A percentile compares a stretch with the other conserved stretches of the same genome.
Evolutionary conservation across 2,888 invertebrate species (phyloP).

Genomic region (Sesia bembeciformis): DNA sequence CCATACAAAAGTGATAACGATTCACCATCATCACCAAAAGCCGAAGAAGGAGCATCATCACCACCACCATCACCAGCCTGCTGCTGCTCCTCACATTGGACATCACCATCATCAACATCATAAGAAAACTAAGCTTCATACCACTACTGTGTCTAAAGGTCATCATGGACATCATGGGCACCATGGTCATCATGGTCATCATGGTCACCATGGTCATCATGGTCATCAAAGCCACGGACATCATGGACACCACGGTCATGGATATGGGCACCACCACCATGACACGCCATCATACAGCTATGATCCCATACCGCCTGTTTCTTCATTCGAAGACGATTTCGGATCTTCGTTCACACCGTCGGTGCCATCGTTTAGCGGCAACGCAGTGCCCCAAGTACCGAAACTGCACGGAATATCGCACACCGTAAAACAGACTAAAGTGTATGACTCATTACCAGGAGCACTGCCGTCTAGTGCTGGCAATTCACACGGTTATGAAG

Average conservation of each 20-base stretch:
- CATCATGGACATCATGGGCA: conserved; percentile 8
- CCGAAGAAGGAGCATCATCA: conserved; percentile 65
- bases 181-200: conserved; percentile 27
- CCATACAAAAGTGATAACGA: conserved; percentile 75
- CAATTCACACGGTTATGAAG: conserved; percentile 46
- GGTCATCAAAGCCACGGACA: conserved; percentile 18
- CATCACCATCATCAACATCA: conserved; percentile 51
- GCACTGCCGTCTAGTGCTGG: conserved; percentile 24
- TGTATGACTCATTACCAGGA: conserved; percentile 52
- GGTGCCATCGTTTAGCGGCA: conserved; percentile 23
- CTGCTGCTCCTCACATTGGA: conserved; percentile 33
- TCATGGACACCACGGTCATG: conserved; percentile 23
- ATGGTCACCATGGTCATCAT: conserved; percentile 11
- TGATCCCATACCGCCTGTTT: conserved; percentile 19
- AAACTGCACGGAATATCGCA: conserved; percentile 39
- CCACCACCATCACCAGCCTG: conserved; percentile 37
- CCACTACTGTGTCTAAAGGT: conserved; percentile 23
- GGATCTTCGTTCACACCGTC: conserved; percentile 31
- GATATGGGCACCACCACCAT: conserved; percentile 31
- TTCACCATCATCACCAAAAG: conserved; percentile 69
- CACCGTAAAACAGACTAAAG: conserved; percentile 60
- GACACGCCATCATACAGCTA: conserved; percentile 29
- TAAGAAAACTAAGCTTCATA: conserved; percentile 30
- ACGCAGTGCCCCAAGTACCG: conserved; percentile 25
- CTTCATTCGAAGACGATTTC: conserved; percentile 42